Percentiles rank a stretch among this genome's conserved stretches.
These are phyloP conservation scores for Diarsia rubi DNA, from an alignment of 2,888 invertebrate genomes.

Conservation along the genomic window DNA sequence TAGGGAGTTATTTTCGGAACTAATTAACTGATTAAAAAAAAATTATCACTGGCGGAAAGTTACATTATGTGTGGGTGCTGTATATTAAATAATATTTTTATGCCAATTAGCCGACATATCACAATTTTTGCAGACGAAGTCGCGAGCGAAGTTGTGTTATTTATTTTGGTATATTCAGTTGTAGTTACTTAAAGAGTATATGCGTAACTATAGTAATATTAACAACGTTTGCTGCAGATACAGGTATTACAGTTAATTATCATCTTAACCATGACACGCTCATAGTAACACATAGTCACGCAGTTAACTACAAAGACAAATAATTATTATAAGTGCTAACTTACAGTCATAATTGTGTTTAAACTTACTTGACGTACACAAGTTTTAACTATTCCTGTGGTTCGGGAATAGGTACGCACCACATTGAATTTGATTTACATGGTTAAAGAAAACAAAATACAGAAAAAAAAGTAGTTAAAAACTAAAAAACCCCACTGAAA, in stretches of 20 bases:
- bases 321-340: conserved; percentile 22
- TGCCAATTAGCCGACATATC: too few relatives aligned
- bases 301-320: conserved; percentile 13
- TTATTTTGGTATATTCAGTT: conserved; percentile 1
- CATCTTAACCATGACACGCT: conserved; percentile 49
- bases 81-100: not conserved
- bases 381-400: not conserved
- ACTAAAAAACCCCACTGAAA: too few relatives aligned
- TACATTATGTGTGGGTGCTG: too few relatives aligned
- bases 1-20: too few relatives aligned
- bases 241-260: conserved; percentile 37
- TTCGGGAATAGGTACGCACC: not conserved
- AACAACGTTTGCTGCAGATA: not conserved
- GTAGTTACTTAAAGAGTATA: not conserved
- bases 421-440: not conserved
- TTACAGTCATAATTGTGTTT: conserved; percentile 8
- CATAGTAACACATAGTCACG: conserved; percentile 14
- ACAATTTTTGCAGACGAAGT: too few relatives aligned
- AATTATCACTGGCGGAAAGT: too few relatives aligned
- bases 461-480: too few relatives aligned
- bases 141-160: not conserved
- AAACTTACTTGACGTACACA: not conserved
- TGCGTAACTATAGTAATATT: not conserved
- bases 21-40: too few relatives aligned
- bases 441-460: not conserved